These are phyloP conservation scores for Anthoscopus minutus DNA, from an alignment of 2,113 vertebrate species.

Conservation along the genomic window DNA sequence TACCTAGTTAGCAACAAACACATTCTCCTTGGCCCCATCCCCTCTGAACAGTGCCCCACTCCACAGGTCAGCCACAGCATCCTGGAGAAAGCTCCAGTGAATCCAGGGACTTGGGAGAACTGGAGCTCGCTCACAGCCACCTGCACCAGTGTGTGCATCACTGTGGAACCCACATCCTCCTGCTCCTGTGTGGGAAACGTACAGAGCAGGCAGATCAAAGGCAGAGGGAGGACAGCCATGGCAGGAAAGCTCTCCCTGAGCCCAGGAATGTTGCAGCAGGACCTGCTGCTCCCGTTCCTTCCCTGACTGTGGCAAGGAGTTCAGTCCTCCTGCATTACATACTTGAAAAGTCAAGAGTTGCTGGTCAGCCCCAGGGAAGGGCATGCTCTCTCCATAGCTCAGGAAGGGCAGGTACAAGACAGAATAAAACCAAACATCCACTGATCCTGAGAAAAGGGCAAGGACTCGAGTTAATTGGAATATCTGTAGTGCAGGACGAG, in stretches of 20 bases:
- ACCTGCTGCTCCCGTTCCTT: background rate
- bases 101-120: background rate
- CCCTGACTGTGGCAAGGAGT: background rate
- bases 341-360: background rate
- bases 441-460: background rate
- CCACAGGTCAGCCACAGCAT: background rate
- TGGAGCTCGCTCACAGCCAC: fast-evolving
- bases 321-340: fast-evolving
- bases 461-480: fast-evolving
- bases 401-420: background rate
- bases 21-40: background rate
- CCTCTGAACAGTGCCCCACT: background rate
- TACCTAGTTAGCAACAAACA: background rate
- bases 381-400: fast-evolving
- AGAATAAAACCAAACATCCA: background rate
- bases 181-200: fast-evolving
- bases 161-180: background rate
- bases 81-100: background rate
- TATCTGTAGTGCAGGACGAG: fast-evolving
- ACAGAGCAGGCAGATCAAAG: background rate
- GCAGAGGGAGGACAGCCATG: fast-evolving
- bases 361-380: background rate
- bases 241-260: background rate
- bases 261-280: background rate
- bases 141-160: background rate